Evolutionary conservation across 1,140 invertebrate species (phyloP).

Genomic region (Geopemphigus sp.): DNA sequence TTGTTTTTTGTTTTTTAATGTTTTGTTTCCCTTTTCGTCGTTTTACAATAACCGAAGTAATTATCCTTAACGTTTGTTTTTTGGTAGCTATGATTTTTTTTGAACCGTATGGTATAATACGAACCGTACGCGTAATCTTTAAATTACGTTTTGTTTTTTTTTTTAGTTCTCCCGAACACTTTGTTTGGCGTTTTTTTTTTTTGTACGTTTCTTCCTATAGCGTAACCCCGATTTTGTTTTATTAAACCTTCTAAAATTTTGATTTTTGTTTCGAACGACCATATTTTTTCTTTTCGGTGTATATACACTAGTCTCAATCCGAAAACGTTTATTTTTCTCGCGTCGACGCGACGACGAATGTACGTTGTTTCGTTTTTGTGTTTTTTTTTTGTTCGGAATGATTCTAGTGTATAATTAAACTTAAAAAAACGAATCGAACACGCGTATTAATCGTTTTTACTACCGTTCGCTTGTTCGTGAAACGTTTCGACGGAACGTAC

Average conservation of each 20-base stretch:
- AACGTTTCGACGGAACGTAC: too few species aligned
- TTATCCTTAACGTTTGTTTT: slow-evolving; percentile 32
- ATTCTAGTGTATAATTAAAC: not conserved
- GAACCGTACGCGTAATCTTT: not conserved
- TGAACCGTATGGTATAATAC: slow-evolving; percentile 16
- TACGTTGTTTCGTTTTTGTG: not conserved
- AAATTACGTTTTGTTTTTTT: slow-evolving; percentile 1
- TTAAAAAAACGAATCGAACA: slow-evolving; percentile 12
- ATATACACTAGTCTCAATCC: not conserved
- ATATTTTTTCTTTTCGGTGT: not conserved
- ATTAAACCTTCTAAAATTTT: slow-evolving; percentile 23
- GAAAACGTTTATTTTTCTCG: slow-evolving; percentile 2
- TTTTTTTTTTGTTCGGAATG: not conserved
- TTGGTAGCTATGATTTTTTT: slow-evolving; percentile 53
- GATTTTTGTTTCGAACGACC: slow-evolving; percentile 25
- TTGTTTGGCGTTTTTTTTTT: not conserved
- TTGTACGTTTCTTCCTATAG: slow-evolving; percentile 37
- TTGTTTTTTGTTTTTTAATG: slow-evolving; percentile 15
- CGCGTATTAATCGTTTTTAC: slow-evolving; percentile 13
- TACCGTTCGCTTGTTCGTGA: slow-evolving; percentile 29
- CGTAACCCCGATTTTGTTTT: slow-evolving; percentile 34
- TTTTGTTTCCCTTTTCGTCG: too few species aligned
- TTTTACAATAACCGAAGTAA: slow-evolving; percentile 41
- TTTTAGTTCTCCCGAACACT: slow-evolving; percentile 25
- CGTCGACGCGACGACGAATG: not conserved